Percentiles rank a stretch among this genome's conserved stretches.
These are phyloP conservation scores for Porites divaricata DNA, from an alignment of 92 coral and sea anemone genomes.

Conservation along the genomic window DNA sequence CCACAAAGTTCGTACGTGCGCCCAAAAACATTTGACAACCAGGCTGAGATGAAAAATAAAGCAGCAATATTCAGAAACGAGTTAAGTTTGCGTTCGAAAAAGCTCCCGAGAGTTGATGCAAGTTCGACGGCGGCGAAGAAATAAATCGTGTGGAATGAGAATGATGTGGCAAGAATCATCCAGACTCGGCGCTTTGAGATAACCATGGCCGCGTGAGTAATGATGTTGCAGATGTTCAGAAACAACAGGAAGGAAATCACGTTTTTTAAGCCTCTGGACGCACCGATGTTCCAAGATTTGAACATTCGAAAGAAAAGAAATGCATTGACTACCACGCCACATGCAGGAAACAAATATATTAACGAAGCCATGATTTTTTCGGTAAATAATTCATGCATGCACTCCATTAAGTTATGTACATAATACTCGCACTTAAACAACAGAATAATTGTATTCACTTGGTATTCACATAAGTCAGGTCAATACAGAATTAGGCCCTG, in stretches of 20 bases:
- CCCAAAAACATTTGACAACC: neutral
- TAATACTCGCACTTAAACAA: too few species aligned
- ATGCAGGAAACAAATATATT: neutral
- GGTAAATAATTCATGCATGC: too few species aligned
- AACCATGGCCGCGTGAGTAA: neutral
- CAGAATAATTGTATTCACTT: too few species aligned
- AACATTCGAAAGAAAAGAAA: neutral
- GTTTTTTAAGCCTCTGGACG: neutral
- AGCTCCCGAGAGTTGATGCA: neutral
- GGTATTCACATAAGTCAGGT: too few species aligned
- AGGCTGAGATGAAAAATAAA: neutral
- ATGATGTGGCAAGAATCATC: neutral
- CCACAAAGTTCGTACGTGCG: neutral
- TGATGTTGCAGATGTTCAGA: constrained; percentile 18
- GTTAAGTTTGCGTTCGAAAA: neutral
- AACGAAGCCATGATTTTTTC: neutral
- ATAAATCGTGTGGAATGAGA: constrained; percentile 16
- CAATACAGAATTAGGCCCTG: too few species aligned
- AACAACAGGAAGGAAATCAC: neutral
- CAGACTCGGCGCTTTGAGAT: neutral
- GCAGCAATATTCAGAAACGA: neutral
- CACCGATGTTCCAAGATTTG: neutral
- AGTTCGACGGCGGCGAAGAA: neutral
- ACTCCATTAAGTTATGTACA: too few species aligned
- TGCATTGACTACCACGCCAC: neutral